These are phyloP conservation scores for Drosophila limbata DNA, from an alignment of 2,888 invertebrate species.

Conservation along the genomic window DNA sequence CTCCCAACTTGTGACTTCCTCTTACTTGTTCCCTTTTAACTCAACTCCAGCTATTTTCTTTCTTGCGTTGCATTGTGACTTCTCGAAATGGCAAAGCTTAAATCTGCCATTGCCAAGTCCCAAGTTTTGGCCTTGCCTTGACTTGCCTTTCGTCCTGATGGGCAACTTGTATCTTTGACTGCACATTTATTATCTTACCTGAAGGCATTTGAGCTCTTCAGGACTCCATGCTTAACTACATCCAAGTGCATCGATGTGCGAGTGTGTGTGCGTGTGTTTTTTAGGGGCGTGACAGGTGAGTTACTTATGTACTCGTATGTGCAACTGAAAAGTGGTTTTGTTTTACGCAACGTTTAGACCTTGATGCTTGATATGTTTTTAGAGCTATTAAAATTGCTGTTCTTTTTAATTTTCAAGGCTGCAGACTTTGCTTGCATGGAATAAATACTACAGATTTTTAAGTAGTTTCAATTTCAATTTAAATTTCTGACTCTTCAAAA, in stretches of 20 bases:
- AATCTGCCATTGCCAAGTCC: constrained; percentile 65
- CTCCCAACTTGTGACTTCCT: constrained; percentile 2
- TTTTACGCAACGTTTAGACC: constrained; percentile 3
- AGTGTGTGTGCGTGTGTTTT: constrained; percentile 14
- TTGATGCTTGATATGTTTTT: constrained; percentile 1
- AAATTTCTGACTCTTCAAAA: too few relatives aligned
- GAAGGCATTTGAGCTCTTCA: constrained; percentile 73
- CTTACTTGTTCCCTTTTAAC: constrained; percentile 6
- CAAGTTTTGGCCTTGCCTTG: constrained; percentile 34
- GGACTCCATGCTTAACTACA: constrained; percentile 24
- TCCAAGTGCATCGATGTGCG: constrained; percentile 52
- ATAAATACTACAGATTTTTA: not conserved
- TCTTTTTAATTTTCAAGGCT: not conserved
- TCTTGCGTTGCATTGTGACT: constrained; percentile 75
- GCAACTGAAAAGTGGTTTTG: constrained; percentile 32
- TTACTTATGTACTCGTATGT: constrained; percentile 23
- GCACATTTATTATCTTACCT: constrained; percentile 80
- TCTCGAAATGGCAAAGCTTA: constrained; percentile 72
- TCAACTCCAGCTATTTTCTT: not conserved
- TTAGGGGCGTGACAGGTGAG: constrained; percentile 47
- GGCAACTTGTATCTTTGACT: constrained; percentile 75
- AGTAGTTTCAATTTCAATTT: not conserved
- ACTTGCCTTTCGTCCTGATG: constrained; percentile 31
- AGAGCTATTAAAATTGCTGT: not conserved
- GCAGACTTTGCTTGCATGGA: not conserved